Percentiles rank a stretch among this genome's conserved stretches.
Conservation (phyloP, 2,888 invertebrate genomes). For the Catotricha subobsoleta region DNA sequence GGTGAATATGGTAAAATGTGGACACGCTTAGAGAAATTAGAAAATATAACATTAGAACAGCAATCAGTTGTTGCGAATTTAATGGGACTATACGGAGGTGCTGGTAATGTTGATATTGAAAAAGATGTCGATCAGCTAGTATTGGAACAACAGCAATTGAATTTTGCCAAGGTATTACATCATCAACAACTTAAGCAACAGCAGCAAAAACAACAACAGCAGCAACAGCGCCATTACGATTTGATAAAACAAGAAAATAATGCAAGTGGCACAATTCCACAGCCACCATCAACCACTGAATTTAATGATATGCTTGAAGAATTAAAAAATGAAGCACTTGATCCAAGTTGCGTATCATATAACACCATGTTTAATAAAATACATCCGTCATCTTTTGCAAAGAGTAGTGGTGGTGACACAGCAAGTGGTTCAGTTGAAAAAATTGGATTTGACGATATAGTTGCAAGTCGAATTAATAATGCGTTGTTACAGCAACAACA, state of each 20-base stretch:
- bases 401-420: neutral
- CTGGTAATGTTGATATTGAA: neutral
- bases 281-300: constrained; percentile 12
- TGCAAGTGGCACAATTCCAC: neutral
- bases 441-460: neutral
- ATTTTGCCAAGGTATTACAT: constrained; percentile 4
- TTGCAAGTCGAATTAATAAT: no score
- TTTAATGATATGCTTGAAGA: constrained; percentile 18
- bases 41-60: constrained; percentile 71
- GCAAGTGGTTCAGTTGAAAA: neutral
- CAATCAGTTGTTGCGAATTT: constrained; percentile 79
- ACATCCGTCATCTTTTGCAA: neutral
- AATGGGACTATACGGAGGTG: constrained; percentile 24
- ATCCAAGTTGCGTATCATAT: no score
- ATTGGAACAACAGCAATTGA: neutral
- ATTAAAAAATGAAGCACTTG: constrained; percentile 18
- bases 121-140: neutral
- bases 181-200: constrained; percentile 13
- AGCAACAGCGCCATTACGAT: no score
- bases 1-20: constrained; percentile 90
- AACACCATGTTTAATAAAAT: no score
- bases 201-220: constrained; percentile 11
- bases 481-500: no score
- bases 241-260: no score
- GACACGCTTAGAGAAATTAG: constrained; percentile 76